Percentiles rank a stretch among this genome's conserved stretches.
phyloP scores from a whole-genome alignment of 2,113 vertebrate genomes.

The Illadopsis cleaveri region DNA sequence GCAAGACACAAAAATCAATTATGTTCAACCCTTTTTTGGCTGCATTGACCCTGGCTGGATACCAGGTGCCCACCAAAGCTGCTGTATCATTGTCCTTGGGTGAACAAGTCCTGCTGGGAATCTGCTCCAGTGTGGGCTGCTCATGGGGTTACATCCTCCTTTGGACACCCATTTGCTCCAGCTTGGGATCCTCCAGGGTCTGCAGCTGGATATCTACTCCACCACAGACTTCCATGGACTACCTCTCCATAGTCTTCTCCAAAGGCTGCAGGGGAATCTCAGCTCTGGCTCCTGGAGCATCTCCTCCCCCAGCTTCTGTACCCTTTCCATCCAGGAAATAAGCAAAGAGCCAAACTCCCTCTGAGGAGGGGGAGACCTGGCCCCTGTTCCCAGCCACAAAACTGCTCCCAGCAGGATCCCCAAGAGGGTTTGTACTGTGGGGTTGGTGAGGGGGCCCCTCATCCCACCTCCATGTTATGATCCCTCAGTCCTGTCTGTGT shows the following conservation, averaged over 20 bases:
- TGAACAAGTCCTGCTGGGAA: background rate
- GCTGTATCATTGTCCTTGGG: background rate
- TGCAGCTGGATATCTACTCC: background rate
- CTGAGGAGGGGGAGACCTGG: background rate
- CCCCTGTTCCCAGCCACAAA: background rate
- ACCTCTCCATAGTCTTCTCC: background rate
- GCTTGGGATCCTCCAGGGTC: background rate
- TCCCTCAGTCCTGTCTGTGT: background rate
- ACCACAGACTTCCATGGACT: background rate
- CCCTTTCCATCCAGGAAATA: background rate
- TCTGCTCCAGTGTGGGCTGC: background rate
- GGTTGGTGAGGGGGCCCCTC: background rate
- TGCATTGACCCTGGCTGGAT: background rate
- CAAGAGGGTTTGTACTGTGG: rapidly evolving
- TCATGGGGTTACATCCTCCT: background rate
- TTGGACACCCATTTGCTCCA: background rate
- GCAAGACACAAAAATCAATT: background rate
- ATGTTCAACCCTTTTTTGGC: background rate
- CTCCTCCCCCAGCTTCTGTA: background rate
- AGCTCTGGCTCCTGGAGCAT: background rate
- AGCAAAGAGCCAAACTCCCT: background rate
- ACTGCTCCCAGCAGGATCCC: background rate
- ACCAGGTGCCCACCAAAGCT: background rate
- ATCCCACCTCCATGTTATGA: rapidly evolving
- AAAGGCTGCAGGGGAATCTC: background rate